A percentile compares a stretch with the other conserved stretches of the same genome.
phyloP scores from a whole-genome alignment of 2,888 invertebrate species.

The Platerodrilus igneus region DNA sequence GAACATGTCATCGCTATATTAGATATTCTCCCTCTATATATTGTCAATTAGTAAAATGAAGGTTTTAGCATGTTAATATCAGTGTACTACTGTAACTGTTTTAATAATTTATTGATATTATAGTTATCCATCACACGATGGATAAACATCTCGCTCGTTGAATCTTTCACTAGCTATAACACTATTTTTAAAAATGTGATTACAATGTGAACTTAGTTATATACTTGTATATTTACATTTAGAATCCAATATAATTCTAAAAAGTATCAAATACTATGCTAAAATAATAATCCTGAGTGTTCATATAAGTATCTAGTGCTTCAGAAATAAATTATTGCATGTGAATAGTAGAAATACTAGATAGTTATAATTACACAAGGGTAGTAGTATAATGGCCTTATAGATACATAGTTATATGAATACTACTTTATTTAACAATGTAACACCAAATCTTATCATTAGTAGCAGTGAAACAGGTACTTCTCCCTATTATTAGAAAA shows the following conservation, averaged over 20 bases:
- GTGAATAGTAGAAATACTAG: no score
- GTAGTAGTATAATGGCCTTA: slow-evolving; percentile 12
- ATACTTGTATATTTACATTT: slow-evolving; percentile 17
- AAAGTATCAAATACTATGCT: no score
- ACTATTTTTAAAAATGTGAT: slow-evolving; percentile 26
- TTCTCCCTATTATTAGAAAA: not conserved
- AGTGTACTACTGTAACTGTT: slow-evolving; percentile 11
- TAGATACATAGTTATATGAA: slow-evolving; percentile 10
- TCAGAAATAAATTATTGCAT: no score
- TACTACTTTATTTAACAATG: slow-evolving; percentile 11
- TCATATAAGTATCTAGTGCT: no score
- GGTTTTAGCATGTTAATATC: no score
- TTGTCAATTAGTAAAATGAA: no score
- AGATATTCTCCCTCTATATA: no score
- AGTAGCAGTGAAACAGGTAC: slow-evolving; percentile 7
- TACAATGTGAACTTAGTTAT: slow-evolving; percentile 19
- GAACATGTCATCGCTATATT: no score
- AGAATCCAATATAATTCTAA: no score
- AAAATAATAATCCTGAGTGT: no score
- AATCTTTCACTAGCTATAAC: slow-evolving; percentile 29
- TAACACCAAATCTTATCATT: slow-evolving; percentile 18
- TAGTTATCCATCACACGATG: slow-evolving; percentile 14
- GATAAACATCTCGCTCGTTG: slow-evolving; percentile 27
- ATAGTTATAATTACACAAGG: slow-evolving; percentile 9
- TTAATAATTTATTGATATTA: slow-evolving; percentile 21